phyloP scores from a whole-genome alignment of 2,797 vertebrate genomes.

The Babyrousa celebensis region DNA sequence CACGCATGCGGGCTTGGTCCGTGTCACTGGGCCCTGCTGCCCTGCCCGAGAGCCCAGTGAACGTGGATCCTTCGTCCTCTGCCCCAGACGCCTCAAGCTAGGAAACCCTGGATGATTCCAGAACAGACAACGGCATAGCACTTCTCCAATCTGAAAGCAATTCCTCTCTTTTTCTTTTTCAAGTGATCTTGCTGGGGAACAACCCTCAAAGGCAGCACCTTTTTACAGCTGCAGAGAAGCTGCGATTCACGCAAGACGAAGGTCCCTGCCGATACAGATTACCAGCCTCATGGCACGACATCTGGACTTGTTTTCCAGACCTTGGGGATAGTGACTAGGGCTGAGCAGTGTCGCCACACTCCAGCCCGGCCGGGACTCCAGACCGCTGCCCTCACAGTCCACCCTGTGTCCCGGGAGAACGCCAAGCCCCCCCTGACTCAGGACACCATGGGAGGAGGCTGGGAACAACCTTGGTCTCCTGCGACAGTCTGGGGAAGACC shows the following conservation, averaged over 20 bases:
- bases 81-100: neutral
- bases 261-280: neutral
- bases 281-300: neutral
- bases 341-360: neutral
- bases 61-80: too few species aligned
- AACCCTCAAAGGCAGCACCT: rapidly evolving
- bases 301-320: neutral
- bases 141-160: neutral
- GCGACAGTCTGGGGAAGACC: too few species aligned
- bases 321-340: neutral
- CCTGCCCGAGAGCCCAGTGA: neutral
- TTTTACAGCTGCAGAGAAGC: neutral
- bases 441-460: rapidly evolving
- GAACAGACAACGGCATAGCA: neutral
- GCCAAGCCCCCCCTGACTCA: too few species aligned
- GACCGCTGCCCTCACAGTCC: neutral
- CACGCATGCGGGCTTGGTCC: too few species aligned
- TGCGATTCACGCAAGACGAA: neutral
- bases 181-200: neutral
- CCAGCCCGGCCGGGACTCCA: rapidly evolving
- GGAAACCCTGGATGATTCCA: neutral
- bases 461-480: too few species aligned
- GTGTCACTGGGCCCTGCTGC: neutral
- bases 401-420: neutral
- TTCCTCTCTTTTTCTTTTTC: neutral